phyloP scores from a whole-genome alignment of 1,140 invertebrate genomes.

The Paraescarpia echinospica region DNA sequence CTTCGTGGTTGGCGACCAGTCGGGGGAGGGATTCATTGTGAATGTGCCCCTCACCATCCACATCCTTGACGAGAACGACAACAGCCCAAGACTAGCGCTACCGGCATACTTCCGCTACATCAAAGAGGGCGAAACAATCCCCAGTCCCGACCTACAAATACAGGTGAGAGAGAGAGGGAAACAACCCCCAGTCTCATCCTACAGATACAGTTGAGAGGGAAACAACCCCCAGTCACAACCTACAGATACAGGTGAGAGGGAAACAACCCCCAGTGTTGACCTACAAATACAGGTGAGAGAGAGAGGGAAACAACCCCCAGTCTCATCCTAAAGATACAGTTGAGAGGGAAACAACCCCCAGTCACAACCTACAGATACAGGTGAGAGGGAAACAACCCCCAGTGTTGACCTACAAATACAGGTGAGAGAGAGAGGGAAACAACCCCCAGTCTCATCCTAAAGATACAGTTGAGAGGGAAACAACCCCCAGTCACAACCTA shows the following conservation, averaged over 20 bases:
- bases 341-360: too few relatives aligned
- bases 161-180: background rate
- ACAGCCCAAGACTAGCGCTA: slow-evolving; percentile 74
- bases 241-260: too few relatives aligned
- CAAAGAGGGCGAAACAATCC: slow-evolving; percentile 77
- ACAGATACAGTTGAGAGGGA: too few relatives aligned
- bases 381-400: slow-evolving; percentile 73
- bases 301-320: too few relatives aligned
- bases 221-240: too few relatives aligned
- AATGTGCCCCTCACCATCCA: slow-evolving; percentile 77
- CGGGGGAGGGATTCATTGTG: slow-evolving; percentile 75
- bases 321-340: too few relatives aligned
- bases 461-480: too few relatives aligned
- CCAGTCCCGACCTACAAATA: background rate
- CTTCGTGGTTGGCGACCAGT: slow-evolving; percentile 77
- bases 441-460: too few relatives aligned
- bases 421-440: background rate
- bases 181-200: too few relatives aligned
- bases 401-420: background rate
- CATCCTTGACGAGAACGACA: slow-evolving; percentile 81
- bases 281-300: slow-evolving; percentile 10
- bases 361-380: too few relatives aligned
- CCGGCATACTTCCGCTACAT: slow-evolving; percentile 76
- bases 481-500: too few relatives aligned
- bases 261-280: slow-evolving; percentile 59